Base-by-base conservation (phyloP, 1,140 invertebrate genomes). In the Psix sp. region DNA sequence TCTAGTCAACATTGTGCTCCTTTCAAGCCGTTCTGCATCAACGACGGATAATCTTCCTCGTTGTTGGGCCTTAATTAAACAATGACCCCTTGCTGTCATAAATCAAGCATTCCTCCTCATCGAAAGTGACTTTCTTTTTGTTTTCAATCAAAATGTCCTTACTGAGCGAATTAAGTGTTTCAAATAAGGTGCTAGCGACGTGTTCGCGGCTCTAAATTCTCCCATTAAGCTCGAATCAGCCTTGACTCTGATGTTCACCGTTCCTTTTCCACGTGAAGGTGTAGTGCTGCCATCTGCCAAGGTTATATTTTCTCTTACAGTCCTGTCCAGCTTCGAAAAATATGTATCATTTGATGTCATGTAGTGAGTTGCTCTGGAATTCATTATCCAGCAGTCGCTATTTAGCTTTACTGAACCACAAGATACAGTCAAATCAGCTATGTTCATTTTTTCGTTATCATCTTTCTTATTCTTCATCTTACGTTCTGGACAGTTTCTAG, bases 91-190 rank as follows among this genome's bases (percentile, higher is more conserved):
- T 7, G 0, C 5, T 40, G 10, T 66, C 39, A 7, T 9, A 24
- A 45, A 68, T 68, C 1, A 24, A 51, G 20, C 45, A 59, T 0
- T 52, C 45, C 0, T 68, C 15, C 0, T 45, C 4, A 16, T 68
- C 36, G 38, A 68, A 68, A 29, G 40, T 38, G 0, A 59, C 5
- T 18, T 21, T 43, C 24, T 14, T 59, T 0, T 43, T 13, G 11
- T 68, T 59, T 9, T 68, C 21, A 1, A 21, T 13, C 7, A 56
- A n/a, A n/a, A 21, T 35, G 15, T 9, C 17, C 9, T 42, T 1
- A 43, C 52, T 36, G 46, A 68, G 1, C 49, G 33, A 31, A 68
- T 51, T 36, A 38, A 33, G 15, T 68, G 33, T 9, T 52, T 31
- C n/a, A 59, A 21, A 11, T 9, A 31, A 24, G 31, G 65, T 7